Evolutionary conservation across 2,888 invertebrate genomes (phyloP), one percentile per base, ranked within the genome.

Genomic region (Colletes collaris): DNA sequence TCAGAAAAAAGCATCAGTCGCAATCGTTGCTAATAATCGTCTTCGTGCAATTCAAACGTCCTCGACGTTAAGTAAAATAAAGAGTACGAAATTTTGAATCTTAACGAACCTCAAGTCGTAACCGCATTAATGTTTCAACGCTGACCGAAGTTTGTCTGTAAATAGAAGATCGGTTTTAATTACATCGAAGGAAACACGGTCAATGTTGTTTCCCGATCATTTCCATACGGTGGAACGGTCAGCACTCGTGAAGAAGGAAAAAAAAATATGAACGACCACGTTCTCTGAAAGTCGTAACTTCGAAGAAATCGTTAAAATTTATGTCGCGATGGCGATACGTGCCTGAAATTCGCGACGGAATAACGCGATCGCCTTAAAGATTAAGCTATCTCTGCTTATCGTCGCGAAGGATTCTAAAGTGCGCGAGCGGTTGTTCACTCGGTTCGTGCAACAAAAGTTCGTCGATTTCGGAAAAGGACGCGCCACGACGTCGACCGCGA

Each of bases 321-420:
- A 67, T 56, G 66, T 13, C 59, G 7, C 53, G 64, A 6, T 16
- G 40, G 16, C 8, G 40, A 63, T 58, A 65, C 78, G 78, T 69
- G 72, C 65, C 19, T 52, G 72, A 60, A 60, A 60, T 72, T 79
- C 74, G 66, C 67, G 13, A 77, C 64, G 52, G 40, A 60, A 64
- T 67, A 44, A 66, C 69, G 66, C 65, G 78, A 78, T 80, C 64
- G 72, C 52, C 27, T 72, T 27, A 52, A 60, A 77, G 72, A 80
- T 80, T 62, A 50, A 10, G 27, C 27, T 73, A 78, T 80, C 72
- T 72, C 40, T 37, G 58, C 50, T 73, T 80, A 78, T 79, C 73
- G 60, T 11, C 49, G 67, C 37, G 44, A 27, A 40, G 56, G 46
- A 63, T 55, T 65, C 46, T 66, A 55, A 69, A 79, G 66, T 58